A percentile compares a stretch with the other conserved stretches of the same genome.
Conservation (phyloP, 1,140 invertebrate genomes). For the Mizuhopecten yessoensis region DNA sequence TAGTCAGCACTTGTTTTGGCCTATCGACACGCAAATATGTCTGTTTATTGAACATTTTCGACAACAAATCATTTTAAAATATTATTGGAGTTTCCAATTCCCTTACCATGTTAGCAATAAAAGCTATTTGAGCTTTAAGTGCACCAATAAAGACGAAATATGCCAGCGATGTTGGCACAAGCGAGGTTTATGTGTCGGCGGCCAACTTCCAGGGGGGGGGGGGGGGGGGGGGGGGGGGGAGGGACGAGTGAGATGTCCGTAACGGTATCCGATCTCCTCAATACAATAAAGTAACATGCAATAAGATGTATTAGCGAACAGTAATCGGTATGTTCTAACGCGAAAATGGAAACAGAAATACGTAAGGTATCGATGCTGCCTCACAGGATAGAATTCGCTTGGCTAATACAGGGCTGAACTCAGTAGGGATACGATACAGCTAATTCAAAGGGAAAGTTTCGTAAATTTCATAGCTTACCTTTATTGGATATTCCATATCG, state of each 20-base stretch:
- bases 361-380: too few species aligned
- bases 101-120: background rate
- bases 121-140: background rate
- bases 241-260: background rate
- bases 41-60: slow-evolving; percentile 34
- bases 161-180: background rate
- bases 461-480: too few species aligned
- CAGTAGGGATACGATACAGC: too few species aligned
- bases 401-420: too few species aligned
- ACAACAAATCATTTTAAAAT: slow-evolving; percentile 40
- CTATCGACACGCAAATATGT: background rate
- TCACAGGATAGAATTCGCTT: too few species aligned
- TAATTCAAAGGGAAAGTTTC: too few species aligned
- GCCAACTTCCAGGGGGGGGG: background rate
- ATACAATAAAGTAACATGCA: too few species aligned
- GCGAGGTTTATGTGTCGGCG: background rate
- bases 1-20: background rate
- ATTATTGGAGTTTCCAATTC: background rate
- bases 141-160: background rate
- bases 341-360: too few species aligned
- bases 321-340: too few species aligned
- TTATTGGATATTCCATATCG: too few species aligned
- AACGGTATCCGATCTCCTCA: background rate
- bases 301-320: too few species aligned
- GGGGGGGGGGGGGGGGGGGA: background rate